Evolutionary conservation across 1,140 invertebrate genomes (phyloP).

Genomic region (Phortica variegata): DNA sequence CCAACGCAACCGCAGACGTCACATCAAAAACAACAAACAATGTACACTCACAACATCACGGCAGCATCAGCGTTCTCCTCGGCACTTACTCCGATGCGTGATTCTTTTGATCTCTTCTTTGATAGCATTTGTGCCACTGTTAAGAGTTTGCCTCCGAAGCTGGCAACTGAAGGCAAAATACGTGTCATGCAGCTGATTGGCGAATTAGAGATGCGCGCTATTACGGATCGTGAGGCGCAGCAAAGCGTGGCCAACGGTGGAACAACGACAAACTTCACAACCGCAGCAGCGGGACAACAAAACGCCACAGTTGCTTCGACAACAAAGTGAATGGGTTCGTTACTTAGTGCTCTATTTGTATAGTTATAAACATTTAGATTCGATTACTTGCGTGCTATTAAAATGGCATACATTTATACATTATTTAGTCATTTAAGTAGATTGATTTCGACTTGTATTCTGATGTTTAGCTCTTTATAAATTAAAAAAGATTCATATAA

Average conservation of each 20-base stretch:
- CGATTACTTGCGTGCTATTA: too few species aligned
- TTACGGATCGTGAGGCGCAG: slow-evolving; percentile 32
- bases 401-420: too few species aligned
- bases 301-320: slow-evolving; percentile 42
- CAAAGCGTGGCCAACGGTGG: background rate
- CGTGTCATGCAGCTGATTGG: slow-evolving; percentile 45
- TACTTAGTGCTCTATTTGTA: too few species aligned
- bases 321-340: slow-evolving; percentile 23
- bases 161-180: slow-evolving; percentile 46
- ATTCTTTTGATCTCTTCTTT: slow-evolving; percentile 47
- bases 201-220: slow-evolving; percentile 42
- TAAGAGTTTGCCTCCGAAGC: slow-evolving; percentile 39
- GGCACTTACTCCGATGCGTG: slow-evolving; percentile 18
- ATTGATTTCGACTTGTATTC: too few species aligned
- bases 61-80: too few species aligned
- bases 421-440: too few species aligned
- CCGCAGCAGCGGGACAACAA: slow-evolving; percentile 22
- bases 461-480: too few species aligned
- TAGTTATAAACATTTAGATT: too few species aligned
- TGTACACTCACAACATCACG: too few species aligned
- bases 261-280: slow-evolving; percentile 9
- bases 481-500: too few species aligned
- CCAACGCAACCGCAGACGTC: slow-evolving; percentile 12
- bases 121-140: slow-evolving; percentile 47
- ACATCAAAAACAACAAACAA: too few species aligned